Percentiles rank a stretch among this genome's conserved stretches.
These are phyloP conservation scores for Philhelius pedissequus DNA, from an alignment of 2,888 invertebrate species.

Conservation along the genomic window DNA sequence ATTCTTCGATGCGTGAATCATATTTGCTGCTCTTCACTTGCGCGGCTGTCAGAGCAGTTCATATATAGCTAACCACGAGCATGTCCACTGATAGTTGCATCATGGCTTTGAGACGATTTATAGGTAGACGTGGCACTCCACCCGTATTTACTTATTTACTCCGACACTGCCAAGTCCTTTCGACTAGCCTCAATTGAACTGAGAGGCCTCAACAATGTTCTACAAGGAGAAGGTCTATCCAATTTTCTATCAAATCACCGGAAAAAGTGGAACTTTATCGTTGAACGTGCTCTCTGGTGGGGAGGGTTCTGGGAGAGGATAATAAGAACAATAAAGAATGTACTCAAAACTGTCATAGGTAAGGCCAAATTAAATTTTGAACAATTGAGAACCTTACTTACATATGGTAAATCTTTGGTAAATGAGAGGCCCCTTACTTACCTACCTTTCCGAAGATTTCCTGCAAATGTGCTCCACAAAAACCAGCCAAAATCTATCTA, in stretches of 20 bases:
- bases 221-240: neutral
- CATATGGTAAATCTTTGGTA: slow-evolving; percentile 9
- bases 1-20: neutral
- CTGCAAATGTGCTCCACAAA: neutral
- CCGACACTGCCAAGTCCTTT: slow-evolving; percentile 30
- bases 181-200: slow-evolving; percentile 36
- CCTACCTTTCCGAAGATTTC: slow-evolving; percentile 14
- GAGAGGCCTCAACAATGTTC: neutral
- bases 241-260: slow-evolving; percentile 18
- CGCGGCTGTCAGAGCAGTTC: neutral
- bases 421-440: slow-evolving; percentile 16
- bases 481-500: neutral
- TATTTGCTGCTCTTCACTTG: neutral
- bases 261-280: slow-evolving; percentile 35
- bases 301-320: slow-evolving; percentile 43
- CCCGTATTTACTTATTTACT: slow-evolving; percentile 16
- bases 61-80: neutral
- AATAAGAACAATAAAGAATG: slow-evolving; percentile 35
- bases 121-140: slow-evolving; percentile 14
- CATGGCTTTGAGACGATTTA: slow-evolving; percentile 28
- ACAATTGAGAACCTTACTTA: neutral
- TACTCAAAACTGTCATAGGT: slow-evolving; percentile 44
- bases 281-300: too few relatives aligned
- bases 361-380: slow-evolving; percentile 6
- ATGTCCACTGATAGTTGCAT: slow-evolving; percentile 6